Evolutionary conservation across 2,888 invertebrate genomes (phyloP), one percentile per base, ranked within the genome.

Genomic region (Ornithoptera alexandrae): DNA sequence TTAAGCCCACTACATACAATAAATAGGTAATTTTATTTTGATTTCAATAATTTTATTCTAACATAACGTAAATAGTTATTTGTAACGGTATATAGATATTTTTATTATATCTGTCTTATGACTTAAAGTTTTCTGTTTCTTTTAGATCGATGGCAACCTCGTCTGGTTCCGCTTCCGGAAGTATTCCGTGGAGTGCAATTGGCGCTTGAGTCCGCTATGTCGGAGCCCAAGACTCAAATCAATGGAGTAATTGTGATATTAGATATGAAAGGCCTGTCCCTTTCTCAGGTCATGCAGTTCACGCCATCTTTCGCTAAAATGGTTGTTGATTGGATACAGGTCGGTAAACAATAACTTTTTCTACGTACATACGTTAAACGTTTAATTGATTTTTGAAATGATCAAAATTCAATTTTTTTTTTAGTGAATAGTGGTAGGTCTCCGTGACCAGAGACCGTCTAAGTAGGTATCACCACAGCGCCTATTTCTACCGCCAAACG

Each of bases 161-260:
- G 95, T 61, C 91, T 94, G 69, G 94, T 96, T 18, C 86, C 94
- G 0, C 77, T 96, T 53, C 87, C 93, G 1, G 95, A 96, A 74
- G 90, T 97, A 68, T 96, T 96, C 80, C 94, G 95, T 68, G 94
- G 95, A 0, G 92, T 95, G 36, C 95, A 96, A 81, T 82, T 97
- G 72, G 93, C 94, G 0, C 86, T 97, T 67, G 95, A 96, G 82
- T 95, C 95, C 0, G 96, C 96, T 0, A 95, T 96, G 93, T 92
- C 93, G n/a, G 97, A 97, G 81, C 96, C 96, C 0, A 91, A 89
- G 75, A 96, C 97, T 0, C 97, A 97, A 89, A 94, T 97, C 69
- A 93, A 94, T 71, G 97, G 97, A 0, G 95, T 95, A 18, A 92
- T 95, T 69, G 95, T 96, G 22, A 93, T 97, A 58, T 86, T 97